A percentile compares a stretch with the other conserved stretches of the same genome.
Conservation (phyloP, 2,888 invertebrate genomes). For the Priocnemis perturbator region DNA sequence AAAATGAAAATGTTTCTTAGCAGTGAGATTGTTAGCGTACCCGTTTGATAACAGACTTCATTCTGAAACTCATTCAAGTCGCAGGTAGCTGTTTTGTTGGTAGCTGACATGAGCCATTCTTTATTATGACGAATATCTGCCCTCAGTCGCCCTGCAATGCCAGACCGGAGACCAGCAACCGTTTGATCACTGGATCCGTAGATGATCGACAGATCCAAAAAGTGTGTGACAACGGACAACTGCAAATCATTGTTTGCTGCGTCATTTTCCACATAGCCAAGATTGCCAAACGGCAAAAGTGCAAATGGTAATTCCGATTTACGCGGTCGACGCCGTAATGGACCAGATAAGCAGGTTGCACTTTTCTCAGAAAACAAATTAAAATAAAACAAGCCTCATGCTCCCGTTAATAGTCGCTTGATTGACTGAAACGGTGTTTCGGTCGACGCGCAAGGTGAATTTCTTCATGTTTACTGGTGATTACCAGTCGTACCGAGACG, state of each 20-base stretch:
- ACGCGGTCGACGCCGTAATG: too few species aligned
- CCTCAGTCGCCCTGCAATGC: slow-evolving; percentile 82
- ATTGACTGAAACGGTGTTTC: too few species aligned
- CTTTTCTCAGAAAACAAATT: too few species aligned
- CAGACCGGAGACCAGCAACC: slow-evolving; percentile 81
- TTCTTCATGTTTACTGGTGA: too few species aligned
- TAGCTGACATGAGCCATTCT: slow-evolving; percentile 83
- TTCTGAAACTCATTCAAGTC: slow-evolving; percentile 77
- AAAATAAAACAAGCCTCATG: too few species aligned
- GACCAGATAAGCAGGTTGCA: too few species aligned
- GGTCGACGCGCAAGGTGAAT: too few species aligned
- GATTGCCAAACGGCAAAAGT: too few species aligned
- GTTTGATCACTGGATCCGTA: slow-evolving; percentile 86
- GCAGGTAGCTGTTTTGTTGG: slow-evolving; percentile 84
- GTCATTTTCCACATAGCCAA: too few species aligned
- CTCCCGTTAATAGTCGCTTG: too few species aligned
- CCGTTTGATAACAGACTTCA: slow-evolving; percentile 84
- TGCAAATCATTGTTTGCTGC: slow-evolving; percentile 63
- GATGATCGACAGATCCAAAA: slow-evolving; percentile 86
- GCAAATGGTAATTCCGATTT: too few species aligned
- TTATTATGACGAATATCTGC: slow-evolving; percentile 81
- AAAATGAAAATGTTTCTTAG: neutral
- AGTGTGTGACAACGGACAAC: slow-evolving; percentile 83
- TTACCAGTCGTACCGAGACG: too few species aligned
- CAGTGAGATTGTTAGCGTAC: slow-evolving; percentile 16